Evolutionary conservation across 2,113 vertebrate species (phyloP).

Genomic region (Salvelinus alpinus): DNA sequence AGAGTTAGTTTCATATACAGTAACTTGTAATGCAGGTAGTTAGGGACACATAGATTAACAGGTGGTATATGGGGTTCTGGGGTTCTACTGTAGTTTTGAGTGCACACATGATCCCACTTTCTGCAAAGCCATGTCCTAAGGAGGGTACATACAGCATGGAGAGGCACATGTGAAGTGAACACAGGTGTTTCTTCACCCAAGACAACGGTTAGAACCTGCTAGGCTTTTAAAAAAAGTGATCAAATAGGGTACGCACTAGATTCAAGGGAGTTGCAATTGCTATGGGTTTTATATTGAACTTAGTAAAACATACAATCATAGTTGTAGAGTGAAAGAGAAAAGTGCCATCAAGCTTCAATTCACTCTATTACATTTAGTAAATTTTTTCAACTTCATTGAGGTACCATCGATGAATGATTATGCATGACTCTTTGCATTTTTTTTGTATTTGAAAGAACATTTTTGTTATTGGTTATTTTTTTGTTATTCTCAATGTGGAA

Average conservation of each 20-base stretch:
- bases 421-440: not conserved
- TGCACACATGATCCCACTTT: conserved; percentile 9
- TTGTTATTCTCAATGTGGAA: not conserved
- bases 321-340: no score
- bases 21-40: conserved; percentile 1
- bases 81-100: conserved; percentile 11
- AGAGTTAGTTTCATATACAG: conserved; percentile 9
- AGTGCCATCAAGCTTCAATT: no score
- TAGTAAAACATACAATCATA: not conserved
- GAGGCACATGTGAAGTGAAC: conserved; percentile 19
- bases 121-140: conserved; percentile 10
- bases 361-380: no score
- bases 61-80: conserved; percentile 15
- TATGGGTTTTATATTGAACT: not conserved
- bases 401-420: not conserved
- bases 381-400: no score
- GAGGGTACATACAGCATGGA: not conserved
- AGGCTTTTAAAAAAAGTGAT: not conserved
- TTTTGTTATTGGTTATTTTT: not conserved
- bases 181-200: conserved; percentile 27
- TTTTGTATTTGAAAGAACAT: not conserved
- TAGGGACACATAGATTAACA: conserved; percentile 12
- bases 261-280: no score
- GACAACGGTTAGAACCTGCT: not conserved
- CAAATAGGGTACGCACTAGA: not conserved